Evolutionary conservation across 30 jellyfish, hydroid and myxozoan genomes (phyloP).

Genomic region (Aurelia sp.): DNA sequence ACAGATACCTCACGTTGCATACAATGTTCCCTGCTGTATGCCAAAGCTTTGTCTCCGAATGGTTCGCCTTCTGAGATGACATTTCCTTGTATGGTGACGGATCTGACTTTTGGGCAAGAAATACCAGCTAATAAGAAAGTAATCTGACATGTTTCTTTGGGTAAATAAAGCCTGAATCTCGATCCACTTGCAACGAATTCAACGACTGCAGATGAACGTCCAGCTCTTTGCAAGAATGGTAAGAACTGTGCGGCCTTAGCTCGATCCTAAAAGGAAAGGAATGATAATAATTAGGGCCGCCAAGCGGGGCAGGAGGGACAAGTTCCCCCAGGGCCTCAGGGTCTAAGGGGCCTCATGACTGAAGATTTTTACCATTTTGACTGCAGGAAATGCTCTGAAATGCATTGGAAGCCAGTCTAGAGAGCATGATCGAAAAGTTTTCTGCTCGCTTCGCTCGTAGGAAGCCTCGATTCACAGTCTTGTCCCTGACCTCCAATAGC

Average conservation of each 20-base stretch:
- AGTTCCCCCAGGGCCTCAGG: no score
- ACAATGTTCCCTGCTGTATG: constrained; percentile 78
- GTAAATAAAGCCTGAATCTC: constrained; percentile 81
- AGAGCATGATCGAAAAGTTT: no score
- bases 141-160: constrained; percentile 86
- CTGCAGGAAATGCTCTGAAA: no score
- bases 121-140: constrained; percentile 94
- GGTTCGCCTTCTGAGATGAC: constrained; percentile 90
- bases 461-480: no score
- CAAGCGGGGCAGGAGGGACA: no score
- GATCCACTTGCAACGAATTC: constrained; percentile 96
- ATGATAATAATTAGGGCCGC: no score
- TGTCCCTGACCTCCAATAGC: no score
- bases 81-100: constrained; percentile 83
- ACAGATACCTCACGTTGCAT: constrained; percentile 90
- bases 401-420: no score
- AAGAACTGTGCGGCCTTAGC: constrained; percentile 88
- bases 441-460: no score
- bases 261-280: constrained; percentile 63
- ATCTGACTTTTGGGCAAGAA: constrained; percentile 86
- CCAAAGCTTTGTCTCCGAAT: constrained; percentile 79
- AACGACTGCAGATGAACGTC: constrained; percentile 85
- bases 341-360: no score
- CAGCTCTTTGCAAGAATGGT: constrained; percentile 97
- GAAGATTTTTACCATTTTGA: no score